A percentile compares a stretch with the other conserved stretches of the same genome.
These are phyloP conservation scores for Pempheris klunzingeri DNA, from an alignment of 2,797 vertebrate species.

Conservation along the genomic window DNA sequence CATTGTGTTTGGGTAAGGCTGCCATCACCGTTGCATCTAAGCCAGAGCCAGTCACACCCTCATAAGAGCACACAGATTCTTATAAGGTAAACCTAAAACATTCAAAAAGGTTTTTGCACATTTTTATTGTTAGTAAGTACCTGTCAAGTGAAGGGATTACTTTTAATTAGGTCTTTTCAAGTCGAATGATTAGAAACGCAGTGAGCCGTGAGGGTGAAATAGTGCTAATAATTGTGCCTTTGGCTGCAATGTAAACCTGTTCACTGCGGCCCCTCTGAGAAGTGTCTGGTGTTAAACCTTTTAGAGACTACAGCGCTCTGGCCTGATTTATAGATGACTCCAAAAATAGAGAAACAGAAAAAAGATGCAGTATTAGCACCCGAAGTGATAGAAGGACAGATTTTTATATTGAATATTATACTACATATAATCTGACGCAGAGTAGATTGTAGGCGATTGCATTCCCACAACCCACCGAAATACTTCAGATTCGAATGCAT, in stretches of 20 bases:
- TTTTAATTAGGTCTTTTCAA: conserved; percentile 11
- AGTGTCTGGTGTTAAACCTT: not conserved
- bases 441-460: not conserved
- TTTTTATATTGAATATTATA: conserved; percentile 21
- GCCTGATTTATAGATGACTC: conserved; percentile 10
- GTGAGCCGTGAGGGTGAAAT: conserved; percentile 36
- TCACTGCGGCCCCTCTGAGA: not conserved
- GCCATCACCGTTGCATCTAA: conserved; percentile 15
- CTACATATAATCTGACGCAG: conserved; percentile 10
- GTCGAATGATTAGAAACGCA: not conserved
- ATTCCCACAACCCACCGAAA: conserved; percentile 7
- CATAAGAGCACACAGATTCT: not conserved
- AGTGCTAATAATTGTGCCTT: conserved; percentile 55
- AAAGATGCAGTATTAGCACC: not conserved
- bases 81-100: conserved; percentile 1
- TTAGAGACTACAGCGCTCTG: conserved; percentile 12
- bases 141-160: not conserved
- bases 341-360: not conserved
- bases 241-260: conserved; percentile 42
- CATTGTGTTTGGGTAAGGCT: conserved; percentile 48
- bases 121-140: not conserved
- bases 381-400: not conserved
- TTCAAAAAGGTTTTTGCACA: not conserved
- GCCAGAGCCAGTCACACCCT: conserved; percentile 16
- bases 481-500: not conserved